Conservation (phyloP, 2,888 invertebrate genomes). For the Scotopteryx bipunctaria region DNA sequence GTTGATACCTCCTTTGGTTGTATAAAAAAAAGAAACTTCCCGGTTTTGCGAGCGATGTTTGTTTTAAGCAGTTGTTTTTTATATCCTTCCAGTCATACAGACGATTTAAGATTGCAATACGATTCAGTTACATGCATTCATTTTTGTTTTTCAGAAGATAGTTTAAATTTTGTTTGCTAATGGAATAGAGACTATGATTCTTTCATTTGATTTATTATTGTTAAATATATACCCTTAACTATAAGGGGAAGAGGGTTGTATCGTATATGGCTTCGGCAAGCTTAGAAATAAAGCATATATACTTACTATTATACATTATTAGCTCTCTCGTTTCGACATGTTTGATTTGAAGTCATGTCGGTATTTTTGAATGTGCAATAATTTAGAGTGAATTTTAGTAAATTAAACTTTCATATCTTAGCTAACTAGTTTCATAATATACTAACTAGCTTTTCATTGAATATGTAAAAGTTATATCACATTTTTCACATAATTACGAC, state of each 20-base stretch:
- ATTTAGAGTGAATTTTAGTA: slow-evolving; percentile 53
- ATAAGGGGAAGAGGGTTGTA: slow-evolving; percentile 3
- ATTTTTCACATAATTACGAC: slow-evolving; percentile 50
- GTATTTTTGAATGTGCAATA: slow-evolving; percentile 81
- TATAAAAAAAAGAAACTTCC: slow-evolving; percentile 57
- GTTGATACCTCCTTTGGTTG: slow-evolving; percentile 1
- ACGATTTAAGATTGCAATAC: slow-evolving; percentile 17
- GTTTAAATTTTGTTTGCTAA: slow-evolving; percentile 29
- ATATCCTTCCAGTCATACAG: slow-evolving; percentile 33
- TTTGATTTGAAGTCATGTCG: slow-evolving; percentile 52
- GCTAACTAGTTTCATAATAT: slow-evolving; percentile 71
- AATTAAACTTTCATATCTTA: slow-evolving; percentile 76
- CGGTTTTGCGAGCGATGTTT: slow-evolving; percentile 43
- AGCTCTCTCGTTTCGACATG: slow-evolving; percentile 33
- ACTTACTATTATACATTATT: slow-evolving; percentile 19
- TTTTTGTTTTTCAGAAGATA: slow-evolving; percentile 15
- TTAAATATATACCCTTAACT: slow-evolving; percentile 4
- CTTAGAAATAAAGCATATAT: slow-evolving; percentile 33
- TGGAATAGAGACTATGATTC: slow-evolving; percentile 26
- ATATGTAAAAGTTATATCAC: slow-evolving; percentile 50
- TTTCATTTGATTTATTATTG: slow-evolving; percentile 28
- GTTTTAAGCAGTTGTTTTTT: slow-evolving; percentile 33
- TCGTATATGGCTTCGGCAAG: slow-evolving; percentile 8
- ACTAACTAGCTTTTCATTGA: slow-evolving; percentile 72
- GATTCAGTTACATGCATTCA: slow-evolving; percentile 17